Evolutionary conservation across 2,888 invertebrate genomes (phyloP), one percentile per base, ranked within the genome.

Genomic region (Mesochorus sp.): DNA sequence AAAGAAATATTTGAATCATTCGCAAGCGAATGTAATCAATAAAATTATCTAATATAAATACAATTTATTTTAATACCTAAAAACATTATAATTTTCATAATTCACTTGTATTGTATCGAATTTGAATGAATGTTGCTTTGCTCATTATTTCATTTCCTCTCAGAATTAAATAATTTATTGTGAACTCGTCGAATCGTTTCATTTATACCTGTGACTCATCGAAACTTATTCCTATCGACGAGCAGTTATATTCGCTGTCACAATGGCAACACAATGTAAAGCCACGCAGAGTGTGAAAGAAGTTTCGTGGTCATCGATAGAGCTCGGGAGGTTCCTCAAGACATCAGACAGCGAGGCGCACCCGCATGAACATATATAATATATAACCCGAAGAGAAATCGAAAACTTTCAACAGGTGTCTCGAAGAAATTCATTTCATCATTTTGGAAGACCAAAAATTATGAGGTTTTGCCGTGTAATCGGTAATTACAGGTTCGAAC

Each of bases 401-500:
- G 44, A 72, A 61, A 72, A 67, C 77, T 80, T 78, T 82, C 80
- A 82, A 82, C 81, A 82, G 82, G 79, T 82, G 80, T 82, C 71
- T 57, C 53, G 61, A 39, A 39, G 47, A 53, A n/a, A 44, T 57
- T 21, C 26, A 44, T 64, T 72, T 21, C 28, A 62, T 55, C 55
- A 42, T 72, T 72, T 57, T 67, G 51, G 64, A 78, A 21, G 42
- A 47, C 72, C 59, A 64, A 82, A 85, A 84, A 86, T 86, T 83
- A 86, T 79, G 64, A 85, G 85, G 82, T 80, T 82, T 80, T 76
- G 67, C 59, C 82, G 79, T 82, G 83, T 88, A 86, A 88, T 88
- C 86, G 85, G 82, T 89, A 89, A 89, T 89, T 89, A 88, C 80
- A 83, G 85, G 85, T 84, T 83, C 81, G 80, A 59, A 78, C 37